Evolutionary conservation across 2,888 invertebrate species (phyloP).

Genomic region (Nomada fucata): DNA sequence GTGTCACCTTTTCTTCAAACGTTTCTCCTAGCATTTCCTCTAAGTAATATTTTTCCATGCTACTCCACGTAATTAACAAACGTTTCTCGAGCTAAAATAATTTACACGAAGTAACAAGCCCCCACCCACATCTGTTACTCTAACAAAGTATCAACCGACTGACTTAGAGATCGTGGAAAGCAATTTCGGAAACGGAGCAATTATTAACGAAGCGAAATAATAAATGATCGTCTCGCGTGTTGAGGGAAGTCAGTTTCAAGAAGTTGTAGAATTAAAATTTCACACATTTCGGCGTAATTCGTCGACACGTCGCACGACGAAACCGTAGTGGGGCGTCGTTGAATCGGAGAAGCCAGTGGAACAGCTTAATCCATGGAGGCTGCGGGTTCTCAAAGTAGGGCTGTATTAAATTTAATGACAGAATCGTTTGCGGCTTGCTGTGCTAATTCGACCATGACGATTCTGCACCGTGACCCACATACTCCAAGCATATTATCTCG

Average conservation of each 20-base stretch:
- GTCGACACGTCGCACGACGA: background rate
- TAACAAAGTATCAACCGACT: too few relatives aligned
- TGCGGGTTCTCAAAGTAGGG: conserved; percentile 14
- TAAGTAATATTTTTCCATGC: too few relatives aligned
- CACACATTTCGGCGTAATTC: background rate
- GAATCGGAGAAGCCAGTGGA: background rate
- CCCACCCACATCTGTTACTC: too few relatives aligned
- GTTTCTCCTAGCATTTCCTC: too few relatives aligned
- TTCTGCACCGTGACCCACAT: conserved; percentile 51
- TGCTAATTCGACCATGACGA: conserved; percentile 45
- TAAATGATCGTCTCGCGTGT: background rate
- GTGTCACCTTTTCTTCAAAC: too few relatives aligned
- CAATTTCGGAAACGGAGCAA: too few relatives aligned
- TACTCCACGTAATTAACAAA: too few relatives aligned
- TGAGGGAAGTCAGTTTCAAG: background rate
- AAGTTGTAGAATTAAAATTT: background rate
- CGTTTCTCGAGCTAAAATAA: too few relatives aligned
- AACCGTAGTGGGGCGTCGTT: background rate
- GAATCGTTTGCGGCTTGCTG: conserved; percentile 33
- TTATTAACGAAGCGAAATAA: too few relatives aligned
- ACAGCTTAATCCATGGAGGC: conserved; percentile 27
- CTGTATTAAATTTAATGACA: conserved; percentile 60
- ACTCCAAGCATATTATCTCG: conserved; percentile 52
- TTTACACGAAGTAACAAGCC: too few relatives aligned
- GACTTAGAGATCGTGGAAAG: too few relatives aligned